Conservation (phyloP, 1,140 invertebrate genomes). For the Drosophila carrolli region DNA sequence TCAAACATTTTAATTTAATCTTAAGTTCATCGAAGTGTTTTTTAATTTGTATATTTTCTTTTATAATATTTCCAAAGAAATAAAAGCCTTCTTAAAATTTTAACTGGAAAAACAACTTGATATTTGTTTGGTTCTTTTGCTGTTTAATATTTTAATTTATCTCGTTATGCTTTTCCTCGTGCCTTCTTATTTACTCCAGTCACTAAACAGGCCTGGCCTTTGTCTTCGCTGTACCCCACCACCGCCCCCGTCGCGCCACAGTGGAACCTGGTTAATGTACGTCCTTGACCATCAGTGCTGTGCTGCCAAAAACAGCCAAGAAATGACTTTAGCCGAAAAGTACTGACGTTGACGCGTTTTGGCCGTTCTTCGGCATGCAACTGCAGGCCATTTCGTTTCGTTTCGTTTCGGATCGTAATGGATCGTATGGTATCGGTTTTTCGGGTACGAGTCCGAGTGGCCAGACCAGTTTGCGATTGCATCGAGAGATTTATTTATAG, state of each 20-base stretch:
- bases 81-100: too few species aligned
- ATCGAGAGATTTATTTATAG: conserved; percentile 78
- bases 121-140: neutral
- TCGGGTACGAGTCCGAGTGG: conserved; percentile 18
- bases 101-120: neutral
- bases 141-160: conserved; percentile 6
- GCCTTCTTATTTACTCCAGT: conserved; percentile 1
- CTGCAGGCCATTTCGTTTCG: conserved; percentile 25
- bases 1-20: too few species aligned
- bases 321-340: conserved; percentile 21
- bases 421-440: conserved; percentile 14
- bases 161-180: conserved; percentile 11
- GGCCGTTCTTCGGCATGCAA: conserved; percentile 36
- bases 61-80: too few species aligned
- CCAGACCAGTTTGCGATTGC: conserved; percentile 59
- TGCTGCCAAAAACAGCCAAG: conserved; percentile 25
- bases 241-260: conserved; percentile 7
- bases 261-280: conserved; percentile 64
- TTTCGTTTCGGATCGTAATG: conserved; percentile 4
- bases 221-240: conserved; percentile 28
- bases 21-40: too few species aligned
- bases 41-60: too few species aligned
- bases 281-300: conserved; percentile 68
- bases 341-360: conserved; percentile 10
- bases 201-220: conserved; percentile 11